Percentiles rank a stretch among this genome's conserved stretches.
Evolutionary conservation across 2,113 vertebrate species (phyloP).

Genomic region (Echinops telfairi): DNA sequence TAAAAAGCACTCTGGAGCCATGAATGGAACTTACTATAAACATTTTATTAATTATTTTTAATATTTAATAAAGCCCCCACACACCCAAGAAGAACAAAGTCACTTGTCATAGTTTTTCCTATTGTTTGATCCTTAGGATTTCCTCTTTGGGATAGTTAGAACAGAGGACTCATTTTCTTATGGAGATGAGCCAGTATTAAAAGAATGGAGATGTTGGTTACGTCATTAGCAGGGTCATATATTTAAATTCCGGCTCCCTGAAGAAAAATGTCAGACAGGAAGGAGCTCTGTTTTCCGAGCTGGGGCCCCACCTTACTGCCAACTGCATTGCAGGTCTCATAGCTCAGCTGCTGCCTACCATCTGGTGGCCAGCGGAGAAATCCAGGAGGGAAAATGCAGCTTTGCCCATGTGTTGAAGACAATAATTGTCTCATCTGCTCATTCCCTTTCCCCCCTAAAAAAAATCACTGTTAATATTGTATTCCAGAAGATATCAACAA

Average conservation of each 20-base stretch:
- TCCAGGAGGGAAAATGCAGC: neutral
- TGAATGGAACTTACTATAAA: neutral
- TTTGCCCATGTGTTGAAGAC: neutral
- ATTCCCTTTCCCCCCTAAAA: neutral
- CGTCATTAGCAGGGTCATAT: neutral
- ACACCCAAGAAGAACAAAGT: neutral
- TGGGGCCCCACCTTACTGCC: neutral
- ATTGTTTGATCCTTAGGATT: neutral
- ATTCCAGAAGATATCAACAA: neutral
- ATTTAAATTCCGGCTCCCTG: conserved; percentile 9
- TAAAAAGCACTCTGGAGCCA: conserved; percentile 7
- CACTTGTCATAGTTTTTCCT: neutral
- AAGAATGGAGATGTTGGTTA: neutral
- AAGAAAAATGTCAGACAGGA: neutral
- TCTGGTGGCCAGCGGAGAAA: neutral
- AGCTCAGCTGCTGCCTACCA: neutral
- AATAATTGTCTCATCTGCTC: neutral
- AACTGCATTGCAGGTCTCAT: neutral
- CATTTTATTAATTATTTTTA: conserved; percentile 44
- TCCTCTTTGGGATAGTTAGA: conserved; percentile 17
- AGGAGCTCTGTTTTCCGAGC: neutral
- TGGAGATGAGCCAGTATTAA: neutral
- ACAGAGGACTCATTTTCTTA: neutral
- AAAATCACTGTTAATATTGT: neutral
- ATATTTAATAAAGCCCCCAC: conserved; percentile 20